phyloP scores from a whole-genome alignment of 2,888 invertebrate genomes.

The Drosophila subsilvestris region DNA sequence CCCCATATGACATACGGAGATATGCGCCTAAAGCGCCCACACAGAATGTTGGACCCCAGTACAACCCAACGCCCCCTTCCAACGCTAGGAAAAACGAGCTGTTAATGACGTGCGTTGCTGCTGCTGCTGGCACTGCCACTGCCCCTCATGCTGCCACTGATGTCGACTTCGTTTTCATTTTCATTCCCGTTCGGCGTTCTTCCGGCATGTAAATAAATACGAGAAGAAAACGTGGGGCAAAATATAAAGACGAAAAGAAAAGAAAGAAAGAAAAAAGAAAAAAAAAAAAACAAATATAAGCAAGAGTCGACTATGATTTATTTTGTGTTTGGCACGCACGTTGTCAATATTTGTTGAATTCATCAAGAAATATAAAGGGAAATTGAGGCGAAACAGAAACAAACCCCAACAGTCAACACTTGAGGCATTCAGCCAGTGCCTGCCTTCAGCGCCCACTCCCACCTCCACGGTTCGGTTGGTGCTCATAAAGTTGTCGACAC shows the following conservation, averaged over 20 bases:
- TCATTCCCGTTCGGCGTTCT: conserved; percentile 53
- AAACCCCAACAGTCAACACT: conserved; percentile 13
- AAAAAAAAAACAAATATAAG: conserved; percentile 23
- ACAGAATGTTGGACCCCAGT: conserved; percentile 6
- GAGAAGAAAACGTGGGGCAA: conserved; percentile 17
- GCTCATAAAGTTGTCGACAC: conserved; percentile 73
- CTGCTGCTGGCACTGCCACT: conserved; percentile 29
- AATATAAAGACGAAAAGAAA: conserved; percentile 7
- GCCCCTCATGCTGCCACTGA: conserved; percentile 12
- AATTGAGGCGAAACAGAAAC: conserved; percentile 48
- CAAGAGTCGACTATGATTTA: conserved; percentile 67
- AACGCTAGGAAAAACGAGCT: conserved; percentile 47
- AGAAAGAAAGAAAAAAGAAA: conserved; percentile 28
- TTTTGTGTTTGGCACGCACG: conserved; percentile 73
- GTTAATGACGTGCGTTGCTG: conserved; percentile 67
- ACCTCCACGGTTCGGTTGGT: conserved; percentile 13
- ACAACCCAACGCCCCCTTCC: not conserved
- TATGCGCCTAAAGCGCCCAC: conserved; percentile 27
- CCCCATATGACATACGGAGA: conserved; percentile 41
- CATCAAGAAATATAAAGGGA: conserved; percentile 60
- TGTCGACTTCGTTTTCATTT: conserved; percentile 43
- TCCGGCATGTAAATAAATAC: conserved; percentile 77
- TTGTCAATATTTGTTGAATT: conserved; percentile 78
- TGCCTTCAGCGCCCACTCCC: not conserved
- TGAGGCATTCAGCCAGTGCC: conserved; percentile 13